A percentile compares a stretch with the other conserved stretches of the same genome.
Conservation (phyloP, 2,888 invertebrate genomes). For the Mythimna impura region DNA sequence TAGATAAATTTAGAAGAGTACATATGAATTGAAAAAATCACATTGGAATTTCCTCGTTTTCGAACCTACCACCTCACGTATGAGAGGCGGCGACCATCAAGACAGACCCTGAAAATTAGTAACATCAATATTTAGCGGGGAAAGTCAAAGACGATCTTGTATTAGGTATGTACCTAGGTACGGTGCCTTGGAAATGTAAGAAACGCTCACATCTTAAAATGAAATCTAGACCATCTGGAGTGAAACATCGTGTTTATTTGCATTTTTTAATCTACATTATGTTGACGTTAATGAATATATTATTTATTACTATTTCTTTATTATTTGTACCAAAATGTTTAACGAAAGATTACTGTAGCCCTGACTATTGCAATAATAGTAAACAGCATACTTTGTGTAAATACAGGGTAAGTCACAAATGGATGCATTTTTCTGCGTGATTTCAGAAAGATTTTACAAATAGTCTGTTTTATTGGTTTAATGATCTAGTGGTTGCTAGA, state of each 20-base stretch:
- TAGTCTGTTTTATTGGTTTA: neutral
- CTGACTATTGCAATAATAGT: constrained; percentile 73
- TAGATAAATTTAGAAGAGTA: too few species aligned
- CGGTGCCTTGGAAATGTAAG: neutral
- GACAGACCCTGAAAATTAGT: neutral
- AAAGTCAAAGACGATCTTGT: too few species aligned
- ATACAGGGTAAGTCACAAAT: constrained; percentile 72
- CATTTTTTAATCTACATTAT: constrained; percentile 43
- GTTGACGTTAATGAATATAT: constrained; percentile 56
- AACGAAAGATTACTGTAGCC: constrained; percentile 73
- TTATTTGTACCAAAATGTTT: constrained; percentile 58
- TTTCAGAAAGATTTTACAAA: neutral
- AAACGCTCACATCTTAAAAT: neutral
- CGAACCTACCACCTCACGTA: too few species aligned
- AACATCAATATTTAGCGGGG: too few species aligned
- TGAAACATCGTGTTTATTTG: constrained; percentile 15
- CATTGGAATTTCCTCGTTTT: too few species aligned
- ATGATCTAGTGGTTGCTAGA: too few species aligned
- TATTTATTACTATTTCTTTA: constrained; percentile 54
- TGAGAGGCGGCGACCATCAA: too few species aligned
- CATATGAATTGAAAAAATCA: too few species aligned
- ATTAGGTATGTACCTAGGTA: neutral
- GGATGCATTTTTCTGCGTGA: neutral
- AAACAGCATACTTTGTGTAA: constrained; percentile 79
- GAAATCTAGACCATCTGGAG: constrained; percentile 55